Conservation (phyloP, 2,113 vertebrate species). For the Copsychus sechellarum region DNA sequence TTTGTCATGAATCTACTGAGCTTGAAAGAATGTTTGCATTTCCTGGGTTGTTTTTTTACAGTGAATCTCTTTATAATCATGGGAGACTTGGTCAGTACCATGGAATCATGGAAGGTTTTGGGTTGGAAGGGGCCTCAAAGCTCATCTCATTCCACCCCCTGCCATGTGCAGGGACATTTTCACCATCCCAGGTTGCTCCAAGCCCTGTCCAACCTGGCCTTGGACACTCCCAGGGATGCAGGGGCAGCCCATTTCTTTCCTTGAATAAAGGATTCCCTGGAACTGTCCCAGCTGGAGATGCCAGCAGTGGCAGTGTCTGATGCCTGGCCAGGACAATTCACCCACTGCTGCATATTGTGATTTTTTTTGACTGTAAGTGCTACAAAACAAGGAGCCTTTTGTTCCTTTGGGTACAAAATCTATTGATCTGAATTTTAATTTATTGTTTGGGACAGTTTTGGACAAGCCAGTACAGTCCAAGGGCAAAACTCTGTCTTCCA, state of each 20-base stretch:
- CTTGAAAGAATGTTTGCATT: no score
- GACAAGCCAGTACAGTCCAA: not conserved
- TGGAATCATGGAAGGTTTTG: accelerated
- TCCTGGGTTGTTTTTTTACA: no score
- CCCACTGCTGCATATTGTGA: not conserved
- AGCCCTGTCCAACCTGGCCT: accelerated
- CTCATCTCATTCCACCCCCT: accelerated
- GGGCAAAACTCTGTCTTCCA: not conserved
- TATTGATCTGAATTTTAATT: not conserved
- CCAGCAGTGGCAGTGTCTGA: not conserved
- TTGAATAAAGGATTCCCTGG: not conserved
- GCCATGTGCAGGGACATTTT: not conserved
- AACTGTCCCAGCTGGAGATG: not conserved
- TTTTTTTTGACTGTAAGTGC: not conserved
- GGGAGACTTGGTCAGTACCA: not conserved
- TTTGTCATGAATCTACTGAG: no score
- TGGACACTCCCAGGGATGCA: not conserved
- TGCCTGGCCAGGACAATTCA: not conserved
- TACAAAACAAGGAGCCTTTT: not conserved
- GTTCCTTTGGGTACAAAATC: not conserved
- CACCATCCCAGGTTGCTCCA: accelerated
- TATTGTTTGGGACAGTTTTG: not conserved
- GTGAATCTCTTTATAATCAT: not conserved
- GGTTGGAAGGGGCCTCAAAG: not conserved
- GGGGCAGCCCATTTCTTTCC: not conserved